Evolutionary conservation across 2,888 invertebrate species (phyloP).

Genomic region (Alloscopus bannaensis): DNA sequence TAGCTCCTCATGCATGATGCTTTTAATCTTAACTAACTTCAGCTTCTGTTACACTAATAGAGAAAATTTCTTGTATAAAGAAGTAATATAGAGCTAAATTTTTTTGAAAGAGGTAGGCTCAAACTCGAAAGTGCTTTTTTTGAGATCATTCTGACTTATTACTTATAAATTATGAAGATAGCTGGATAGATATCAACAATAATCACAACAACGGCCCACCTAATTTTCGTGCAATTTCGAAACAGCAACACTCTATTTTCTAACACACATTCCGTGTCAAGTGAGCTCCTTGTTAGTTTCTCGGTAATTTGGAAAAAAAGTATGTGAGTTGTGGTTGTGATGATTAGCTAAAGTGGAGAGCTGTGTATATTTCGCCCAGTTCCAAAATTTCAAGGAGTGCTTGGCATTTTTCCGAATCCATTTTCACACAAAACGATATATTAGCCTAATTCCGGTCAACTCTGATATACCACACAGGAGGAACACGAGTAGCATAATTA

Average conservation of each 20-base stretch:
- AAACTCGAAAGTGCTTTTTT: not conserved
- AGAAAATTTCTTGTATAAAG: constrained; percentile 6
- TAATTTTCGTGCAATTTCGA: constrained; percentile 10
- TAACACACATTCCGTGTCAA: constrained; percentile 22
- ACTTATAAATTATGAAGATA: constrained; percentile 28
- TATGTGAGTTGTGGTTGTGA: too few species aligned
- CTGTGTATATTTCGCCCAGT: too few species aligned
- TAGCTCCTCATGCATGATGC: not conserved
- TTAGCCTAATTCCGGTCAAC: too few species aligned
- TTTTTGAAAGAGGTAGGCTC: not conserved
- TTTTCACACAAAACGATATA: too few species aligned
- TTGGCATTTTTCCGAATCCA: too few species aligned
- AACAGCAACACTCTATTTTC: not conserved
- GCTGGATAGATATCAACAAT: constrained; percentile 13
- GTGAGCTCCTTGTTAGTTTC: too few species aligned
- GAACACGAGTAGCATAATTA: not conserved
- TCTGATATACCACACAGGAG: too few species aligned
- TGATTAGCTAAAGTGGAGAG: too few species aligned
- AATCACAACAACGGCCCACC: constrained; percentile 19
- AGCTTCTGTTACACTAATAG: not conserved
- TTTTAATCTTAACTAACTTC: constrained; percentile 18
- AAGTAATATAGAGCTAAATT: not conserved
- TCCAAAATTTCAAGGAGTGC: too few species aligned
- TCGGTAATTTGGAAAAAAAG: too few species aligned
- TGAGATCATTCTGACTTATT: constrained; percentile 16